Conservation (phyloP, 2,888 invertebrate species). For the Lagria hirta region DNA sequence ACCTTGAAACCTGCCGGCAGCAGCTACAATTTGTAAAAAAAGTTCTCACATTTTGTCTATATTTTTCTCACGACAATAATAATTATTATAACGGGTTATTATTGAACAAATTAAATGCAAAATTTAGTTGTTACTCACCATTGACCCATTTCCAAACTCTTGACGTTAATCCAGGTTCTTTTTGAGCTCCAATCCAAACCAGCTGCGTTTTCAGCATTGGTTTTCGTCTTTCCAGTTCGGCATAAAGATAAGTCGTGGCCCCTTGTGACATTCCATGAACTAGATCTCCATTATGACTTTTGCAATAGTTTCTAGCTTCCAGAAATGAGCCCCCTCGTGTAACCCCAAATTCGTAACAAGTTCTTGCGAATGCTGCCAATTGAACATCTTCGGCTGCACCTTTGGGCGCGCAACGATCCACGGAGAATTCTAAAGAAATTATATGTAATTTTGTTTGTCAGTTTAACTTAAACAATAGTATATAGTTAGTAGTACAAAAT, state of each 20-base stretch:
- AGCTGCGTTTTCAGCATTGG: slow-evolving; percentile 78
- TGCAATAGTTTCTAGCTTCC: slow-evolving; percentile 76
- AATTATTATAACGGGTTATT: not conserved
- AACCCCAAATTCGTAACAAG: slow-evolving; percentile 87
- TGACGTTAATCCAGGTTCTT: slow-evolving; percentile 80
- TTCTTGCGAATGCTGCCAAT: slow-evolving; percentile 79
- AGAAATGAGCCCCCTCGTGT: slow-evolving; percentile 81
- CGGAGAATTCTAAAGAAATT: slow-evolving; percentile 73
- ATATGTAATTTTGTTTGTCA: no score
- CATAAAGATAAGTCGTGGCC: slow-evolving; percentile 68
- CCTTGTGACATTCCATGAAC: slow-evolving; percentile 63
- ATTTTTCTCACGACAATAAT: no score
- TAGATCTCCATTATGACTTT: slow-evolving; percentile 66
- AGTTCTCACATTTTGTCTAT: no score
- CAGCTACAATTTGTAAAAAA: no score
- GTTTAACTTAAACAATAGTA: no score
- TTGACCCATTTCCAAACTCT: slow-evolving; percentile 90
- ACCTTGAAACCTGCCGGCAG: no score
- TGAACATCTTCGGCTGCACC: slow-evolving; percentile 78
- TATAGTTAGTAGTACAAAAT: no score
- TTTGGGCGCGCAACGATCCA: slow-evolving; percentile 76
- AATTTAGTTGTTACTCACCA: no score
- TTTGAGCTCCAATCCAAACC: slow-evolving; percentile 90
- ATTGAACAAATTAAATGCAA: no score
- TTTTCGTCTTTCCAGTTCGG: slow-evolving; percentile 80